phyloP scores from a whole-genome alignment of 92 coral and sea anemone species.

The Zoanthus sociatus region DNA sequence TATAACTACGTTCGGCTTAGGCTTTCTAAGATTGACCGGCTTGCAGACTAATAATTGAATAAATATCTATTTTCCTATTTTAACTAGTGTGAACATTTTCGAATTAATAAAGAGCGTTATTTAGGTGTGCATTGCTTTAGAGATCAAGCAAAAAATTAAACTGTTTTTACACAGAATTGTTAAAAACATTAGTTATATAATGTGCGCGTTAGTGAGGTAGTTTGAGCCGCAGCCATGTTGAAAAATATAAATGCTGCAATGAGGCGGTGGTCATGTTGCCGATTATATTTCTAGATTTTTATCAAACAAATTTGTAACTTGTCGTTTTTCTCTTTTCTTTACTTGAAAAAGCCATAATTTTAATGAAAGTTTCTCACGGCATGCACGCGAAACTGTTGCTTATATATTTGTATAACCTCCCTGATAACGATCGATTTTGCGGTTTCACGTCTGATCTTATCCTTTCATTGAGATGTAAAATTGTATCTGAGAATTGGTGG shows the following conservation, averaged over 20 bases:
- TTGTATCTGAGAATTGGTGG: not conserved
- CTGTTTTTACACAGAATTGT: not conserved
- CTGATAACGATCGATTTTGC: not conserved
- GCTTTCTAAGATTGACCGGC: too few relatives aligned
- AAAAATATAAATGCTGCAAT: not conserved
- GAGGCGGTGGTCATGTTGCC: not conserved
- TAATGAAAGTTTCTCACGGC: not conserved
- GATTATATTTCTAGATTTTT: not conserved
- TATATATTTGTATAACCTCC: slow-evolving; percentile 2
- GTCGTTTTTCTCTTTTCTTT: not conserved
- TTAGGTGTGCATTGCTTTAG: too few relatives aligned
- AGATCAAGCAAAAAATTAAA: too few relatives aligned
- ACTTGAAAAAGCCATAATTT: not conserved
- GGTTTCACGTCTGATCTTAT: not conserved
- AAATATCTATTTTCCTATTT: too few relatives aligned
- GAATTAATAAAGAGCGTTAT: too few relatives aligned
- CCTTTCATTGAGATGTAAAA: not conserved
- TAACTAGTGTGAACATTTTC: too few relatives aligned
- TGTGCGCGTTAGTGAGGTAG: not conserved
- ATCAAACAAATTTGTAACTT: not conserved
- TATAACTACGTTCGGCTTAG: not conserved
- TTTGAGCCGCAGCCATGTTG: not conserved
- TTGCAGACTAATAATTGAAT: too few relatives aligned
- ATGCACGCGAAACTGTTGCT: not conserved
- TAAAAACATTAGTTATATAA: not conserved